Evolutionary conservation across 2,888 invertebrate genomes (phyloP).

Genomic region (Acleris cristana): DNA sequence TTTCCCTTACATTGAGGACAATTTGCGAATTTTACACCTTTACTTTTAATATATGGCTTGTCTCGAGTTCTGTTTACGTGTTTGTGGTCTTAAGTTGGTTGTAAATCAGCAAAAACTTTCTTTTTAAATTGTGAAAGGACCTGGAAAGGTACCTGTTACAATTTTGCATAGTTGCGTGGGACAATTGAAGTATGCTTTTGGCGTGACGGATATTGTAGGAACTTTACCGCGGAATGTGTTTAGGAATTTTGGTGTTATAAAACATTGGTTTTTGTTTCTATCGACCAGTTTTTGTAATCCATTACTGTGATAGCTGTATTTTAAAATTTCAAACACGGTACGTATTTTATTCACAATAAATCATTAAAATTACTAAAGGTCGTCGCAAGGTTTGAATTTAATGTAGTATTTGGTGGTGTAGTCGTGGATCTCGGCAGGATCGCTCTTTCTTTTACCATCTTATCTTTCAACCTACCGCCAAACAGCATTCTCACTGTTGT

Average conservation of each 20-base stretch:
- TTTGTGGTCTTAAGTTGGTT: conserved; percentile 68
- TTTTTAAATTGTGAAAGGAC: conserved; percentile 51
- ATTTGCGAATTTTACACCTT: conserved; percentile 66
- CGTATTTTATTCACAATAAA: no score
- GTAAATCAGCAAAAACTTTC: conserved; percentile 76
- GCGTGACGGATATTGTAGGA: conserved; percentile 6
- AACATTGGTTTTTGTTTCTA: no score
- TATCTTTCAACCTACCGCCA: no score
- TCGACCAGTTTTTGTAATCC: no score
- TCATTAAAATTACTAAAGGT: no score
- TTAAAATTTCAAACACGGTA: no score
- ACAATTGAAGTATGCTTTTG: conserved; percentile 31
- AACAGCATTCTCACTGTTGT: no score
- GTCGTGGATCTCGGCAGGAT: no score
- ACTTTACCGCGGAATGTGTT: not conserved
- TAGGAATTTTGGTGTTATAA: not conserved
- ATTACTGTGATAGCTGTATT: no score
- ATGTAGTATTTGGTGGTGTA: no score
- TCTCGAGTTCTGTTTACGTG: conserved; percentile 60
- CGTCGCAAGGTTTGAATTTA: no score
- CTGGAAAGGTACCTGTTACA: conserved; percentile 69
- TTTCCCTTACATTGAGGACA: conserved; percentile 66
- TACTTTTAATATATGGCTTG: conserved; percentile 56
- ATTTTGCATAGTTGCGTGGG: conserved; percentile 59
- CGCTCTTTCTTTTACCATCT: no score